These are phyloP conservation scores for Dryobota labecula DNA, from an alignment of 2,888 invertebrate species.

Conservation along the genomic window DNA sequence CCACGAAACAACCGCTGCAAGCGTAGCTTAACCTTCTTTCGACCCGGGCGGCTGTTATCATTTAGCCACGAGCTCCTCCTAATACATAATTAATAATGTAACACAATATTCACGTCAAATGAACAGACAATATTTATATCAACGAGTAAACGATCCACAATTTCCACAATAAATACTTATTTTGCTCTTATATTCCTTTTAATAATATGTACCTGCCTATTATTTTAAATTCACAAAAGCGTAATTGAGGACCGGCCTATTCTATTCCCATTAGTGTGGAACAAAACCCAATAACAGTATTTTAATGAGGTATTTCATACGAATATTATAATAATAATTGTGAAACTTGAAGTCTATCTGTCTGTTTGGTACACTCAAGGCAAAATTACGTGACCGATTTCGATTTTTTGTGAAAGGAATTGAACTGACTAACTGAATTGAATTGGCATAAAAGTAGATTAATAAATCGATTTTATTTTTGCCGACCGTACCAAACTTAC, in stretches of 20 bases:
- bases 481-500: too few species aligned
- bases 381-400: not conserved
- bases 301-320: constrained; percentile 26
- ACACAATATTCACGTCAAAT: not conserved
- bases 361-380: not conserved
- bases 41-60: too few species aligned
- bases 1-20: too few species aligned
- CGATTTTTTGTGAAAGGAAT: too few species aligned
- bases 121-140: not conserved
- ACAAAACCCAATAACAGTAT: constrained; percentile 12
- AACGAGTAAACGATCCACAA: not conserved
- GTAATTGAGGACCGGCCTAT: constrained; percentile 18
- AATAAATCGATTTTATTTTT: too few species aligned
- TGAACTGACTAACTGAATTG: too few species aligned
- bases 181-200: not conserved
- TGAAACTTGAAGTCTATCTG: too few species aligned
- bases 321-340: constrained; percentile 3
- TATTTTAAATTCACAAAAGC: constrained; percentile 25
- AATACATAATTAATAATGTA: not conserved
- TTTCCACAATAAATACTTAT: constrained; percentile 8
- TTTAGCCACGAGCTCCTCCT: too few species aligned
- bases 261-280: constrained; percentile 8
- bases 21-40: too few species aligned
- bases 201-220: constrained; percentile 5
- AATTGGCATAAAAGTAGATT: too few species aligned